Evolutionary conservation across 2,797 vertebrate genomes (phyloP).

Genomic region (Atherinosoma microstoma): DNA sequence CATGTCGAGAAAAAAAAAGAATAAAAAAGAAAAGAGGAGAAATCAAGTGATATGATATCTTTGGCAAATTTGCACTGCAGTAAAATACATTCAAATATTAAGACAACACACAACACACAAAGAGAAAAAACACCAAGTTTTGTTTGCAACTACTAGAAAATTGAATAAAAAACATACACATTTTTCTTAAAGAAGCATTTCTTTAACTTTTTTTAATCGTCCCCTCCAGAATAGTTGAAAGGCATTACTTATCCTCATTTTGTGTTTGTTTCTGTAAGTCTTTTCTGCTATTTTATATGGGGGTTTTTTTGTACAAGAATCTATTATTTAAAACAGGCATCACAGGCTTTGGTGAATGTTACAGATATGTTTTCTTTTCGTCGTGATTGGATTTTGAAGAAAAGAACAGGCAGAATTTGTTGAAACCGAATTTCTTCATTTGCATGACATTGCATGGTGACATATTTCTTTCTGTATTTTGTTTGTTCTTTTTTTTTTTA

Average conservation of each 20-base stretch:
- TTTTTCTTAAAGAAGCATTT: slow-evolving; percentile 93
- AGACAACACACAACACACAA: slow-evolving; percentile 96
- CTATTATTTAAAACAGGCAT: slow-evolving; percentile 88
- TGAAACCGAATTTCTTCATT: slow-evolving; percentile 54
- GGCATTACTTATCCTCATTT: slow-evolving; percentile 77
- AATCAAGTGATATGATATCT: slow-evolving; percentile 91
- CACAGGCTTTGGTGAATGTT: slow-evolving; percentile 93
- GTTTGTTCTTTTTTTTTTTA: slow-evolving; percentile 25
- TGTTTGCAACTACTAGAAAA: slow-evolving; percentile 97
- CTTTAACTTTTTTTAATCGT: slow-evolving; percentile 84
- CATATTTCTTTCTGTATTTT: slow-evolving; percentile 36
- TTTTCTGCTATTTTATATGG: slow-evolving; percentile 74
- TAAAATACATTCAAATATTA: slow-evolving; percentile 99
- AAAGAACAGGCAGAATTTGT: slow-evolving; percentile 34
- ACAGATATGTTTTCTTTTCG: slow-evolving; percentile 76
- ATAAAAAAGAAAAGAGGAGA: slow-evolving; percentile 66
- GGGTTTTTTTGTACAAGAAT: slow-evolving; percentile 84
- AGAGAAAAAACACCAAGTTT: slow-evolving; percentile 93
- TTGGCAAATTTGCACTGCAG: slow-evolving; percentile 99
- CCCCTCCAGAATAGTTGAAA: slow-evolving; percentile 82
- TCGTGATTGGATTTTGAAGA: slow-evolving; percentile 55
- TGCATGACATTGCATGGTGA: slow-evolving; percentile 36
- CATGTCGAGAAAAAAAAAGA: slow-evolving; percentile 75
- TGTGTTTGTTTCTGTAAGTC: slow-evolving; percentile 75
- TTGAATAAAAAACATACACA: slow-evolving; percentile 99